Evolutionary conservation across 35 echinoderm and acorn worm genomes (phyloP), one percentile per base, ranked within the genome.

Genomic region (Chiridota heheva): DNA sequence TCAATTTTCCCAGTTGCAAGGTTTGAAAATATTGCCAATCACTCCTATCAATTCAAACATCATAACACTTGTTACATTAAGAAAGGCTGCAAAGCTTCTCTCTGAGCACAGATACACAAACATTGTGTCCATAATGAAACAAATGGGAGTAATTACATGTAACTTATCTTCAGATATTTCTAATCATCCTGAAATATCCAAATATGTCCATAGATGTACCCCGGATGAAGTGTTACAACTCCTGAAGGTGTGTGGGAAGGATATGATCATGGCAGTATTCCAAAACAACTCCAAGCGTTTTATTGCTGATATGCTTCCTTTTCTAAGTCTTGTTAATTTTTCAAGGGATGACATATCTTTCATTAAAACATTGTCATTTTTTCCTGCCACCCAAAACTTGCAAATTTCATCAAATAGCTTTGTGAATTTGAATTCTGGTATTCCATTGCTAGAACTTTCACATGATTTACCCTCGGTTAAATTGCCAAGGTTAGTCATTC

Each of bases 201-300:
- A 42, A n/a, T 28, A 36, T n/a, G 67, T 15, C 30, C 45, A 71
- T 42, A 71, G 40, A 25, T 26, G 45, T 28, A 71, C 28, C 28
- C 67, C 67, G 27, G n/a, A n/a, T n/a, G n/a, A n/a, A n/a, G n/a
- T n/a, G n/a, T n/a, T n/a, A n/a, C n/a, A n/a, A 71, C 67, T 42
- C 38, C 67, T 10, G 67, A 71, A 18, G 67, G 67, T 28, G 67
- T 71, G 28, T 25, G 40, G 30, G 26, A 71, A 71, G 30, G 67
- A 8, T 36, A 42, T 43, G 10, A 35, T 25, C 33, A 28, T 20
- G 27, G 7, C n/a, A 5, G 38, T 36, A 25, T 4, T 12, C 3
- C 27, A 16, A 4, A 35, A 16, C 35, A 42, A 25, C 12, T 42
- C 39, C 33, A 2, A n/a, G 45, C 17, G 12, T 43, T 71, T 20